Percentiles rank a stretch among this genome's conserved stretches.
phyloP scores from a whole-genome alignment of 2,888 invertebrate genomes.

The Parasteatoda lunata region DNA sequence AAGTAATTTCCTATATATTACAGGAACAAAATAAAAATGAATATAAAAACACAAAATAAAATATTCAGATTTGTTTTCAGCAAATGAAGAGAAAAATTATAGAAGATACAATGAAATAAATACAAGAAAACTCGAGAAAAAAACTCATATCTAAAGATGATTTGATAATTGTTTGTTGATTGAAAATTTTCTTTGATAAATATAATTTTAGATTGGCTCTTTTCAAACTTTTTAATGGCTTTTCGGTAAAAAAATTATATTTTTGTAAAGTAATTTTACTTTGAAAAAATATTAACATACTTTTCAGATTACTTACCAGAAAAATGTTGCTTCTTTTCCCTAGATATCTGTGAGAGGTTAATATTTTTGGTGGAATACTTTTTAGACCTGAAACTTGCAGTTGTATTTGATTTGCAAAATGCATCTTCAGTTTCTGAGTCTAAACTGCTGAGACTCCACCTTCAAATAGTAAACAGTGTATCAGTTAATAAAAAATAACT shows the following conservation, averaged over 20 bases:
- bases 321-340: conserved; percentile 43
- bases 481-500: not conserved
- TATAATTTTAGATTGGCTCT: too few species aligned
- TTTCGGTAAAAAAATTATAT: too few species aligned
- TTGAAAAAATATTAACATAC: not conserved
- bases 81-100: too few species aligned
- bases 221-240: too few species aligned
- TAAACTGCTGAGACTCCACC: conserved; percentile 85
- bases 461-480: conserved; percentile 71
- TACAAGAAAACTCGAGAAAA: too few species aligned
- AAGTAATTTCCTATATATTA: too few species aligned
- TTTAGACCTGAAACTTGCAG: conserved; percentile 52
- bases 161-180: too few species aligned
- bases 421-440: conserved; percentile 89
- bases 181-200: too few species aligned
- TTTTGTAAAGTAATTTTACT: too few species aligned
- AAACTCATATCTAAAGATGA: too few species aligned
- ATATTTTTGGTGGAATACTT: conserved; percentile 34
- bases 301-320: conserved; percentile 29
- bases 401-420: conserved; percentile 74
- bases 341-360: conserved; percentile 39
- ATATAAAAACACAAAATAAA: not conserved
- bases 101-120: too few species aligned
- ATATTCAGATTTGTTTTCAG: too few species aligned
- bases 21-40: not conserved